These are phyloP conservation scores for Silurus asotus DNA, from an alignment of 2,113 vertebrate genomes.

Conservation along the genomic window DNA sequence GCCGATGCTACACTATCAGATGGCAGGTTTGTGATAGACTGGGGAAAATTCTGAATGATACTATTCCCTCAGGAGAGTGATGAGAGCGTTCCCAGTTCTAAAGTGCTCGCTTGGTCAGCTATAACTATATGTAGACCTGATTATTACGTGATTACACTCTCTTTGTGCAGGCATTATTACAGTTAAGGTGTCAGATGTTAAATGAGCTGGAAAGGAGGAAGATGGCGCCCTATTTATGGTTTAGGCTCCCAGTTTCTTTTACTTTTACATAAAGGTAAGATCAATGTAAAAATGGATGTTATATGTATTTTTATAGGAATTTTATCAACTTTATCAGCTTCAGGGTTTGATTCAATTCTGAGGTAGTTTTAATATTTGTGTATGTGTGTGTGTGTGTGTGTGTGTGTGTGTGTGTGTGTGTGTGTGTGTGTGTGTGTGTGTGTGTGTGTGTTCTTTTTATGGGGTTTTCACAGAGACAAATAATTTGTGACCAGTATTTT, in stretches of 20 bases:
- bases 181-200: neutral
- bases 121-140: neutral
- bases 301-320: neutral
- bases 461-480: too few species aligned
- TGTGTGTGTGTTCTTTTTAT: neutral
- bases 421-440: neutral
- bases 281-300: neutral
- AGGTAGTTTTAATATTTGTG: neutral
- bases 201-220: neutral
- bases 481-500: too few species aligned
- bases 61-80: neutral
- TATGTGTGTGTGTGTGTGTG: neutral
- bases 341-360: neutral
- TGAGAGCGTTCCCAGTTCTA: neutral
- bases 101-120: neutral
- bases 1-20: neutral
- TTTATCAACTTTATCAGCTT: neutral
- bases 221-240: neutral
- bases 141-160: neutral
- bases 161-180: too few species aligned
- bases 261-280: neutral
- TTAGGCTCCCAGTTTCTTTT: neutral
- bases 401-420: neutral
- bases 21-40: neutral
- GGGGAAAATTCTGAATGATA: neutral